phyloP scores from a whole-genome alignment of 1,140 invertebrate genomes.

The Euura saliciscinereae region DNA sequence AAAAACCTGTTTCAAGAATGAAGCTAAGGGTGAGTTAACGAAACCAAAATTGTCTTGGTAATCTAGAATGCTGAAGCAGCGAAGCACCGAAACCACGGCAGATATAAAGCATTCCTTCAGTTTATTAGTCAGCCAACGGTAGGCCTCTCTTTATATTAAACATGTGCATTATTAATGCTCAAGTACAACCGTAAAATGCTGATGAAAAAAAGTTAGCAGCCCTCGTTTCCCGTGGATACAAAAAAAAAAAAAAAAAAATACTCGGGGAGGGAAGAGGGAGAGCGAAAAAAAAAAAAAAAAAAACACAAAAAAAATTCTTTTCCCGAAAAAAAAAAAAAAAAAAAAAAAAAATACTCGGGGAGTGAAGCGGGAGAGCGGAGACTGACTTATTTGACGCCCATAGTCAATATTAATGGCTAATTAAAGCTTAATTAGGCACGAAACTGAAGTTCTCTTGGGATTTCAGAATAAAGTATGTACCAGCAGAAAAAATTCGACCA shows the following conservation, averaged over 20 bases:
- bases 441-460: slow-evolving; percentile 9
- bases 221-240: not conserved
- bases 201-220: slow-evolving; percentile 32
- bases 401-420: slow-evolving; percentile 18
- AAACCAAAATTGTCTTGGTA: too few relatives aligned
- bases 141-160: slow-evolving; percentile 36
- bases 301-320: not conserved
- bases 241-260: not conserved
- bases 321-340: slow-evolving; percentile 9
- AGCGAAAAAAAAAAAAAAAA: not conserved
- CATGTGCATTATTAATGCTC: slow-evolving; percentile 46
- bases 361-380: slow-evolving; percentile 1
- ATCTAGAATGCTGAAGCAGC: not conserved
- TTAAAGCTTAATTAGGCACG: slow-evolving; percentile 16
- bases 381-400: slow-evolving; percentile 16
- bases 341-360: not conserved
- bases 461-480: not conserved
- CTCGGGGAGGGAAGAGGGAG: not conserved
- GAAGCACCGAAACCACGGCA: not conserved
- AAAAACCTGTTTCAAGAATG: too few relatives aligned
- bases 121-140: slow-evolving; percentile 5
- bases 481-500: not conserved
- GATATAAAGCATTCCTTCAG: slow-evolving; percentile 7
- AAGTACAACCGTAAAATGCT: slow-evolving; percentile 44
- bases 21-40: too few relatives aligned